Evolutionary conservation across 2,113 vertebrate genomes (phyloP), one percentile per base, ranked within the genome.

Genomic region (Phaethornis superciliosus): DNA sequence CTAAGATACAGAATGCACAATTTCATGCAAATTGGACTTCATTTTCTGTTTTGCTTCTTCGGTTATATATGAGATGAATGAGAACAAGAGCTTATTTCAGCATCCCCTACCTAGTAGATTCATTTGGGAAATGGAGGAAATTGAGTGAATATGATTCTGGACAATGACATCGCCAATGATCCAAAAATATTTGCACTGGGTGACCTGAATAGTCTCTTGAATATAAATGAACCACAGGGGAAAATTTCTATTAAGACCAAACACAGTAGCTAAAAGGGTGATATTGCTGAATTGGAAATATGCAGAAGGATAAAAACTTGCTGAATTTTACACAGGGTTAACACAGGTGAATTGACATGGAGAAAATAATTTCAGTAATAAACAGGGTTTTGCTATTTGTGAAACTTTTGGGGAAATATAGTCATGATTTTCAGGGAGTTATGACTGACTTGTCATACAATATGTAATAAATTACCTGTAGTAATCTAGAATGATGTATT

Each of bases 21-120:
- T 95, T 95, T 96, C 89, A 96, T 96, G 95, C 88, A 96, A 96
- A 95, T 95, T 81, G 80, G 85, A 91, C 82, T 92, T 92, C 42
- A 88, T 89, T 90, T 55, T 58, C 18, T 60, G 27, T 72, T 94
- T 94, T 85, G 35, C 81, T 94, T 92, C 69, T 89, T 93, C 58
- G 26, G 76, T 92, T 85, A 91, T 95, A 92, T 84, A 81, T 19
- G 64, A 91, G 70, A 81, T 30, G 79, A 96, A 78, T 93, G 62
- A 94, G 56, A 95, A 65, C 22, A 81, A 83, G 86, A 70, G 82
- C 19, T 71, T 86, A 91, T 84, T 8, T 56, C 71, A 88, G 37
- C 81, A 79, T 79, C 55, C 47, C 40, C n/a, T 67, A 94, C 71
- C 74, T 75, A 85, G 60, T 68, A 86, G 93, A 77, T 81, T 95